Evolutionary conservation across 1,140 invertebrate species (phyloP).

Genomic region (Ips typographus): DNA sequence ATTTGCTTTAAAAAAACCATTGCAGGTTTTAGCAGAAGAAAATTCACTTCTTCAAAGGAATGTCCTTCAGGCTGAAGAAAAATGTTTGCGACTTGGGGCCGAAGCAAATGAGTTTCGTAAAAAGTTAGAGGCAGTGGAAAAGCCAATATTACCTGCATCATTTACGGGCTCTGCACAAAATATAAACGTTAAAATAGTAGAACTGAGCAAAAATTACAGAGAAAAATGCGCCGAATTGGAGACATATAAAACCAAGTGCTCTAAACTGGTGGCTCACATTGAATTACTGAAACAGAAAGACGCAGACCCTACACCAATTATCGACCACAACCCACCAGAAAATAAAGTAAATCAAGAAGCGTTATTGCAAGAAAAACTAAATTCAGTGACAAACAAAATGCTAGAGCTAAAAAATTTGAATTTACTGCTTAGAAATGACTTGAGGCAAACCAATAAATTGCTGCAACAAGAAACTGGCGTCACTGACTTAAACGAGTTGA

Average conservation of each 20-base stretch:
- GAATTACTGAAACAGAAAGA: slow-evolving; percentile 40
- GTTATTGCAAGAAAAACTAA: slow-evolving; percentile 62
- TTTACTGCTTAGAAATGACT: slow-evolving; percentile 63
- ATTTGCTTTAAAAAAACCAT: too few relatives aligned
- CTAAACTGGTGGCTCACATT: slow-evolving; percentile 46
- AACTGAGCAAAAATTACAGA: slow-evolving; percentile 54
- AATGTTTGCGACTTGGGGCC: too few relatives aligned
- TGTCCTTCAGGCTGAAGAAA: too few relatives aligned
- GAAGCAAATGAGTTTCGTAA: too few relatives aligned
- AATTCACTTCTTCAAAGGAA: too few relatives aligned
- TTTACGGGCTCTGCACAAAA: background rate
- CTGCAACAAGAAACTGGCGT: slow-evolving; percentile 66
- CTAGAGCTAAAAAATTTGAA: slow-evolving; percentile 67
- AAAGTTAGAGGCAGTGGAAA: too few relatives aligned
- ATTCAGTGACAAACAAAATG: slow-evolving; percentile 61
- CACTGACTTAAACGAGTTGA: slow-evolving; percentile 51
- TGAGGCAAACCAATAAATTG: slow-evolving; percentile 63
- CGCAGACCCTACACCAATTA: background rate
- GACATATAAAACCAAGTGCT: slow-evolving; percentile 50
- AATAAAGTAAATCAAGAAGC: slow-evolving; percentile 50
- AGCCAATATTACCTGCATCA: too few relatives aligned
- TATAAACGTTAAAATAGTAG: slow-evolving; percentile 50
- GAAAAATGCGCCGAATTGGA: slow-evolving; percentile 54
- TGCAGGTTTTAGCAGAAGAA: too few relatives aligned
- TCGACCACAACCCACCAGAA: slow-evolving; percentile 20